Evolutionary conservation across 2,113 vertebrate genomes (phyloP), one percentile per base, ranked within the genome.

Genomic region (Meleagris gallopavo): DNA sequence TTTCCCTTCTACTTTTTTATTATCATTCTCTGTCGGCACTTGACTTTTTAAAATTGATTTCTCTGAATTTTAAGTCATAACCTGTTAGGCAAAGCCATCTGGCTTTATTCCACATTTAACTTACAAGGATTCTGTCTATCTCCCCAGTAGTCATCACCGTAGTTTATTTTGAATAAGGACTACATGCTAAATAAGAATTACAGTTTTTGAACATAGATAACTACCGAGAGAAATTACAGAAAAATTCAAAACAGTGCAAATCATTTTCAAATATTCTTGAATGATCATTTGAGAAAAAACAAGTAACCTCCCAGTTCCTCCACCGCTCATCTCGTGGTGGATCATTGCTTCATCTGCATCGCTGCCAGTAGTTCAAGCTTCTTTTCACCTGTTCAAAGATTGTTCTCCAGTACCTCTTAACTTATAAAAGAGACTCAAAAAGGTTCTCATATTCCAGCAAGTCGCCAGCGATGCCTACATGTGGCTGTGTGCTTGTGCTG

Each of bases 21-120:
- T 95, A 29, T 48, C n/a, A 19, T 89, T 95, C 40, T 73, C 58
- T 79, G 74, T 91, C 58, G 92, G 78, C 75, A 61, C 78, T 94
- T 92, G 74, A 87, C 74, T 85, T 82, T 65, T 82, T 41, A 40
- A 54, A 61, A 92, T 91, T 89, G 82, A 85, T 94, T 93, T 89
- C 58, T 73, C 66, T 94, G 93, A 54, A 78, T 91, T 94, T 72
- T 70, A 43, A 85, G 48, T 79, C 43, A 32, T 13, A 40, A 74
- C 48, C 43, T 73, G 48, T 76, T 52, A 61, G 75, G 71, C 62
- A 52, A 36, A 93, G 66, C 24, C 34, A 7, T 6, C 64, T 85
- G 91, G 93, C 84, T 66, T 87, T 75, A 61, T 48, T 95, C 75
- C 75, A 17, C 58, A 78, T 85, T 91, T 72, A 43, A 18, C 58